Conservation (phyloP, 2,113 vertebrate genomes). For the Sceloporus tristichus region DNA sequence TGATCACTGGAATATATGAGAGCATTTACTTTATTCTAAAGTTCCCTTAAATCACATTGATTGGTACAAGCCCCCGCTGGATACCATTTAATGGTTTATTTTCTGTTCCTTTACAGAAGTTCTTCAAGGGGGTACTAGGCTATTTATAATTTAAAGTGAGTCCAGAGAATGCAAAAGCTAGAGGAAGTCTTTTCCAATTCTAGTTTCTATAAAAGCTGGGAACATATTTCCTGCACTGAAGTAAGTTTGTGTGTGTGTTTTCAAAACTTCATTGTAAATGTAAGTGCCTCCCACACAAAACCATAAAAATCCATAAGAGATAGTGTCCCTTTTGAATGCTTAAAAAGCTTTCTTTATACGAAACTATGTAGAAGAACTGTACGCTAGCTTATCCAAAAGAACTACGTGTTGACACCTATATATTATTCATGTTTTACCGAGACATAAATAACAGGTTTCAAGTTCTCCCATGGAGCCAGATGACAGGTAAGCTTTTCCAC, state of each 20-base stretch:
- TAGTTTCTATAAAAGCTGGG: conserved; percentile 62
- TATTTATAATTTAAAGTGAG: conserved; percentile 54
- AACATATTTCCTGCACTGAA: conserved; percentile 63
- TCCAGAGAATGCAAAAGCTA: conserved; percentile 44
- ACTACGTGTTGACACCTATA: conserved; percentile 37
- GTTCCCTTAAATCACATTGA: conserved; percentile 52
- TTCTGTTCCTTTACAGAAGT: conserved; percentile 44
- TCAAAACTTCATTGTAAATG: conserved; percentile 65
- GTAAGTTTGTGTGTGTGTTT: conserved; percentile 58
- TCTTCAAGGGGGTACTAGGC: conserved; percentile 23
- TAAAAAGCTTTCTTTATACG: conserved; percentile 34
- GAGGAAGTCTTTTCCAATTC: conserved; percentile 38
- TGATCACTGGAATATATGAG: conserved; percentile 66
- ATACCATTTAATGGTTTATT: conserved; percentile 40
- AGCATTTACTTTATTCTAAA: conserved; percentile 58
- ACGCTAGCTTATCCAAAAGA: conserved; percentile 31
- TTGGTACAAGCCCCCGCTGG: conserved; percentile 22
- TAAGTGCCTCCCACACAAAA: conserved; percentile 51
- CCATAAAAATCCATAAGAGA: conserved; percentile 44
- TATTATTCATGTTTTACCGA: conserved; percentile 57
- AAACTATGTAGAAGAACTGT: conserved; percentile 33
- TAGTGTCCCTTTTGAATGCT: conserved; percentile 17
- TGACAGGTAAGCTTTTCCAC: conserved; percentile 31
- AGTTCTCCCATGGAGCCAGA: conserved; percentile 30
- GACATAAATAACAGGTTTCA: conserved; percentile 39